Evolutionary conservation across 1,140 invertebrate species (phyloP).

Genomic region (Pseudomyrmex flavicornis): DNA sequence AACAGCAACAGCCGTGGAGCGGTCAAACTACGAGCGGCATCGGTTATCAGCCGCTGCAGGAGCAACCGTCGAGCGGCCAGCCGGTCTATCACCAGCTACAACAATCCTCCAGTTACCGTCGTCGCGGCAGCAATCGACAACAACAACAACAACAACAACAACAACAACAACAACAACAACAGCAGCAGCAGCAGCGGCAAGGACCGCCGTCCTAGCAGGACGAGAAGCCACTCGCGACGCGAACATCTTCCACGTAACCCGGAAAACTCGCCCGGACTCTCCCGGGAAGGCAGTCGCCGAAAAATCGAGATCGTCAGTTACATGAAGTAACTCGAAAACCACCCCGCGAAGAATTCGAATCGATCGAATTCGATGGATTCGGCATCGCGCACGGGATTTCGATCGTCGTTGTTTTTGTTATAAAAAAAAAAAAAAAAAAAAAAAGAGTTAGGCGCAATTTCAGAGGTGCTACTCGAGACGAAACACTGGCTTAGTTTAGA

Average conservation of each 20-base stretch:
- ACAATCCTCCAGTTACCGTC: constrained; percentile 65
- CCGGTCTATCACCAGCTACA: constrained; percentile 72
- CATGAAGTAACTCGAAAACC: constrained; percentile 23
- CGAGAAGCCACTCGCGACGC: constrained; percentile 44
- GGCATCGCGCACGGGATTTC: not conserved
- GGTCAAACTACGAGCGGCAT: constrained; percentile 64
- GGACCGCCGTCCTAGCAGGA: constrained; percentile 76
- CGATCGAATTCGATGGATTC: constrained; percentile 32
- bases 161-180: no score
- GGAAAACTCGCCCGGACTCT: constrained; percentile 1
- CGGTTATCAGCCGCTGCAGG: constrained; percentile 78
- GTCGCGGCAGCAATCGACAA: constrained; percentile 68
- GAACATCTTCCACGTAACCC: constrained; percentile 40
- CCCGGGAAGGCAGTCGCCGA: constrained; percentile 17
- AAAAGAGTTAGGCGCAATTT: constrained; percentile 3
- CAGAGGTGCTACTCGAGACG: constrained; percentile 14
- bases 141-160: no score
- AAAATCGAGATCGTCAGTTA: constrained; percentile 8
- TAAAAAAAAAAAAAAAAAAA: no score
- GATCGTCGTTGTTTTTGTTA: constrained; percentile 7
- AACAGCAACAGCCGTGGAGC: constrained; percentile 63
- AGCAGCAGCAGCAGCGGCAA: constrained; percentile 72
- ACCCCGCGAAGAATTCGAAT: not conserved
- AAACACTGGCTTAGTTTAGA: constrained; percentile 3
- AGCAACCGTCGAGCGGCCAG: constrained; percentile 69